These are phyloP conservation scores for Pentalonia nigronervosa DNA, from an alignment of 1,140 invertebrate genomes.

Conservation along the genomic window DNA sequence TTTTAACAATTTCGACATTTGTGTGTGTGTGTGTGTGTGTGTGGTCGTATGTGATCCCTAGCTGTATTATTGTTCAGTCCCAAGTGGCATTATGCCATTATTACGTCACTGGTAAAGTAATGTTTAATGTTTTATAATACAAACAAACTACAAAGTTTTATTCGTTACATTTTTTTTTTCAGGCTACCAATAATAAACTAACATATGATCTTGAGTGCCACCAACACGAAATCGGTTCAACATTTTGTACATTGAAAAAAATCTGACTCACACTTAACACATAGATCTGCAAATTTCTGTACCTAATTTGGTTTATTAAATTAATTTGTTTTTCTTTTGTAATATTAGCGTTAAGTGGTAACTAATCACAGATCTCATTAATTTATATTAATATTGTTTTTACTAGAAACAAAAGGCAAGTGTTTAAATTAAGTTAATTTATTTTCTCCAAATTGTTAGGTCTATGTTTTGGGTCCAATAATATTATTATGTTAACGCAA, in stretches of 20 bases:
- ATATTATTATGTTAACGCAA: constrained; percentile 51
- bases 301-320: constrained; percentile 37
- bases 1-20: not conserved
- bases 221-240: constrained; percentile 40
- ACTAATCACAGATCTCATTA: constrained; percentile 56
- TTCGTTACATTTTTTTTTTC: not conserved
- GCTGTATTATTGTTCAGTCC: not conserved
- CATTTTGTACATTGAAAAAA: constrained; percentile 26
- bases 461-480: constrained; percentile 57
- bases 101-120: not conserved
- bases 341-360: constrained; percentile 52
- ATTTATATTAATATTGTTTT: constrained; percentile 50
- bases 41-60: not conserved
- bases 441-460: constrained; percentile 55
- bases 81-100: not conserved
- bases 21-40: not conserved
- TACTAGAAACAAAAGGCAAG: constrained; percentile 36
- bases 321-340: constrained; percentile 52
- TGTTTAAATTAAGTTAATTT: constrained; percentile 37
- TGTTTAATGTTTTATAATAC: not conserved
- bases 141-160: not conserved
- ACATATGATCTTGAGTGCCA: constrained; percentile 45
- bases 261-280: constrained; percentile 38
- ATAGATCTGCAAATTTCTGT: constrained; percentile 54
- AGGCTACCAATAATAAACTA: constrained; percentile 7